Conservation (phyloP, 2,113 vertebrate genomes). For the Tapirus terrestris region DNA sequence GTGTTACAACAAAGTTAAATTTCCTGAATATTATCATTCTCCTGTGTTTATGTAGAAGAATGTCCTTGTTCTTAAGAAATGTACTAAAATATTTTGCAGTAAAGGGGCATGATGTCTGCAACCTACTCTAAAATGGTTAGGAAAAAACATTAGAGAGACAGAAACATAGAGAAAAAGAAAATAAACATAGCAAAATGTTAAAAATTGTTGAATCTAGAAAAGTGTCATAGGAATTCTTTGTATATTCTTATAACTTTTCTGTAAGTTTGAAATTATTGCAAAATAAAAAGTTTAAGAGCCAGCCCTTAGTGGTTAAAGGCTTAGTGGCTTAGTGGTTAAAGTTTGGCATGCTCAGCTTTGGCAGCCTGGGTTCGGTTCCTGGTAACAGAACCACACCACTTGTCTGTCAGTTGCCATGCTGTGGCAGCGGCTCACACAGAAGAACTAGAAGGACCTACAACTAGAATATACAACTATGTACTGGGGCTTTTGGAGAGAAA, state of each 20-base stretch:
- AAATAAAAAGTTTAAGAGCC: not conserved
- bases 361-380: too few relatives aligned
- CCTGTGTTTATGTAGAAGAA: not conserved
- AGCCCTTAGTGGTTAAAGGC: too few relatives aligned
- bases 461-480: too few relatives aligned
- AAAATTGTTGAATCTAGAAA: not conserved
- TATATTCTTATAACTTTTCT: not conserved
- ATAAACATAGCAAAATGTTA: not conserved
- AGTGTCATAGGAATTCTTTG: not conserved
- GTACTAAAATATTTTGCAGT: not conserved
- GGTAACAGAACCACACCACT: too few relatives aligned
- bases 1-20: not conserved
- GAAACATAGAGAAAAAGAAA: not conserved
- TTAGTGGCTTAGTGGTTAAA: too few relatives aligned
- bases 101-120: not conserved
- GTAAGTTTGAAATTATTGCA: constrained; percentile 4
- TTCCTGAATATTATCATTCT: not conserved
- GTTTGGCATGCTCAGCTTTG: too few relatives aligned
- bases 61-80: not conserved
- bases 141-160: not conserved
- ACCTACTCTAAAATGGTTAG: not conserved
- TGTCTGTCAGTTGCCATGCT: too few relatives aligned
- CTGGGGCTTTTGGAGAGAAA: too few relatives aligned
- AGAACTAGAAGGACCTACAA: too few relatives aligned
- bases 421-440: too few relatives aligned